Base-by-base conservation (phyloP, 2,888 invertebrate species). In the Agrochola circellaris region DNA sequence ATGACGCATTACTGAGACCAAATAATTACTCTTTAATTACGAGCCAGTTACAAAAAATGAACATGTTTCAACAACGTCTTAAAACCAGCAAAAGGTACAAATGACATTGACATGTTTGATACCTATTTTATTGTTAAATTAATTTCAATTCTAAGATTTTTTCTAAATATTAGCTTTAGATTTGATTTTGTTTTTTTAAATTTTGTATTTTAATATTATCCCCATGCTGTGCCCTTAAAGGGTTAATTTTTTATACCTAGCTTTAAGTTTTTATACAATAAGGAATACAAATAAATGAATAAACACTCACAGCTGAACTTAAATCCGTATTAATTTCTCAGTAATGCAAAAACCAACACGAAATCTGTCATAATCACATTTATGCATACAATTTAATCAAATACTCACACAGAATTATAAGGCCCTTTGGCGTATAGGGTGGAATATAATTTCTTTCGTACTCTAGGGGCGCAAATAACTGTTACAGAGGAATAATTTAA, bases 401-500 rank as follows among this genome's bases (percentile, higher is more conserved):
- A 83, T 34, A 30, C 60, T 62, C 48, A 77, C 38, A 75, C 54
- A 30, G 45, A 79, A 77, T 81, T 67, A 77, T 38, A 64, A 23
- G 20, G n/a, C 48, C 61, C 60, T 64, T 64, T 48, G 15, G 54
- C 54, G 51, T 58, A 73, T 23, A 68, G 23, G 51, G 54, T 48
- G 34, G 64, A 77, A 80, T 78, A 56, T 78, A 72, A 83, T 81
- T 78, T 86, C 75, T 86, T 83, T 80, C 69, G 26, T 75, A 70
- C 79, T 77, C 48, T 45, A 42, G 75, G 58, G 62, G 75, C 76
- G 66, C 61, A 38, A 51, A 71, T 84, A 83, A 86, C 83, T 58
- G 73, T 87, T 88, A 86, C 75, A 75, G 61, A 81, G 86, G 75
- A 68, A 75, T 86, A 81, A 88, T 86, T 79, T 69, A 81, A 87